Base-by-base conservation (phyloP, 2,113 vertebrate species). In the Clarias gariepinus region DNA sequence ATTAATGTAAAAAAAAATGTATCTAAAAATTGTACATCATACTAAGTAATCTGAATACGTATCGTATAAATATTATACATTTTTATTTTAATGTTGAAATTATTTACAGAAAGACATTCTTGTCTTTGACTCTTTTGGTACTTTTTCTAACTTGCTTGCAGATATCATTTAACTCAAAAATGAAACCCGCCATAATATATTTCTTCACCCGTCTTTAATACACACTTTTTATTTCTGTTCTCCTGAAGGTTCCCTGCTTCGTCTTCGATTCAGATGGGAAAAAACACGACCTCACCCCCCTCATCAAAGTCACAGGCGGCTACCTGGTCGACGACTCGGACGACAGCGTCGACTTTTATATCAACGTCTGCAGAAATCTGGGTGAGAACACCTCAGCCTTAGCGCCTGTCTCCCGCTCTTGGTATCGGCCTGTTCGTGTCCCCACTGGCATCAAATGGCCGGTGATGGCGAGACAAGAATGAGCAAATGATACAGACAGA, bases 361-460 rank as follows among this genome's bases (percentile, higher is more conserved):
- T 99, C 93, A 99, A 99, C 69, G 89, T 99, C 87, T 99, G 98
- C 91, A 95, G 98, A 89, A 97, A 96, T 86, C 94, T 99, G 93
- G 94, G 96, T 97, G 66, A 91, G 95, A 58, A 19, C 7, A 3
- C n/a, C n/a, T n/a, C 23, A 16, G 3, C 23, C 12, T 7, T 2
- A 23, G 19, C 73, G n/a, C 47, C 55, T 7, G 7, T 9, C 15
- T 68, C 63, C 13, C 5, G 15, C 16, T 5, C 16, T 19, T 19
- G 2, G 68, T 33, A 9, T 36, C 15, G 19, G 66, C 16, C 66
- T 33, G 23, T 3, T 9, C 10, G 13, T 68, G n/a, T 30, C 33
- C 33, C n/a, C 64, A 5, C 1, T 68, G 4, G 25, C 12, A 30
- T 68, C 61, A 64, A 25, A n/a, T 8, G 33, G 2, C 25, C 15